Base-by-base conservation (phyloP, 2,113 vertebrate genomes). In the Leptocoma aspasia region DNA sequence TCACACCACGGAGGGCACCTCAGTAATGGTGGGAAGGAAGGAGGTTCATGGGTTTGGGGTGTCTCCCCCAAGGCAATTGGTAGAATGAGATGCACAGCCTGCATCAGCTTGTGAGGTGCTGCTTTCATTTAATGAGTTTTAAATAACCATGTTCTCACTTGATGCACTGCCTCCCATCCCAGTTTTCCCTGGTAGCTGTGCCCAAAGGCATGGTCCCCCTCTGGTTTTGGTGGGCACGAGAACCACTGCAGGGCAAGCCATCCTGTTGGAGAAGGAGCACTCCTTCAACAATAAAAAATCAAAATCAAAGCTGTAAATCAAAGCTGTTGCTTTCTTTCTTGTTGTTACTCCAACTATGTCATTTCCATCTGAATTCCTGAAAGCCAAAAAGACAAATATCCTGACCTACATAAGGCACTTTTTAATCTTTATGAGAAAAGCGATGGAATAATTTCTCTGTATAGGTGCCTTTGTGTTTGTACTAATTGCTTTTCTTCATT, bases 1-100 rank as follows among this genome's bases (percentile, higher is more conserved):
- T 76, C 31, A 8, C 0, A 0, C n/a, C 14, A 6, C 1, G 1
- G 59, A 44, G 20, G 26, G 16, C 30, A 37, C 24, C 28, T 72
- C 28, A 39, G 18, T 23, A 6, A 12, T 23, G 37, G 28, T 7
- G 57, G 56, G 50, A 72, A 68, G n/a, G 47, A 50, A 54, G 17
- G 41, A 69, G 20, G 33, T 31, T 44, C 19, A 2, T 0, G 1
- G 21, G 12, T 56, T 52, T 47, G 22, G 31, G 35, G 6, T 65
- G 27, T 77, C 33, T 37, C 33, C 49, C 69, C 2, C 1, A 61
- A 59, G 27, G 35, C 2, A 1, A 7, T 3, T 15, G 42, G 30
- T 28, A 44, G 45, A 5, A 1, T 4, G 52, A 54, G 52, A 24
- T 39, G 22, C 16, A 14, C 53, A 83, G 31, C 68, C 42, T 57